Evolutionary conservation across 2,888 invertebrate species (phyloP).

Genomic region (Agonopterix subpropinquella): DNA sequence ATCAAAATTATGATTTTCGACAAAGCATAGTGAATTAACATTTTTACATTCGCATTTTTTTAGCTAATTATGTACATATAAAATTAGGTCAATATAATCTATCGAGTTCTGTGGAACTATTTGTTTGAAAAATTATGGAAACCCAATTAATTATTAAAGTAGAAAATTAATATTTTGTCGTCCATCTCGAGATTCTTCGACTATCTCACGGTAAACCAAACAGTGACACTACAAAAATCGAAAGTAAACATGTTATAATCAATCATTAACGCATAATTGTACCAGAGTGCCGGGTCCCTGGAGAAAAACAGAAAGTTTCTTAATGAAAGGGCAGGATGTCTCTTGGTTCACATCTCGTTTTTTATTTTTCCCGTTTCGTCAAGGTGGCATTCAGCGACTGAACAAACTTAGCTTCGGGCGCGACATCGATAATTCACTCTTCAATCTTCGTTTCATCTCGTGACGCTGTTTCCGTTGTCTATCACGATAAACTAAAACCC

Average conservation of each 20-base stretch:
- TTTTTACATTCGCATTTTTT: too few relatives aligned
- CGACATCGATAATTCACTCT: conserved; percentile 68
- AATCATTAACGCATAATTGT: conserved; percentile 63
- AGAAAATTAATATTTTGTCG: too few relatives aligned
- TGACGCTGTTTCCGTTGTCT: conserved; percentile 43
- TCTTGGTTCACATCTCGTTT: conserved; percentile 40
- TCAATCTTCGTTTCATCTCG: conserved; percentile 47
- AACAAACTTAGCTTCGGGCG: conserved; percentile 62
- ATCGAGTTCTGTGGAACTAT: too few relatives aligned
- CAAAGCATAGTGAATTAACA: too few relatives aligned
- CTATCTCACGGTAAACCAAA: conserved; percentile 35
- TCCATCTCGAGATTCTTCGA: too few relatives aligned
- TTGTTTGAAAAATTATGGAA: too few relatives aligned
- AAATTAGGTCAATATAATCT: too few relatives aligned
- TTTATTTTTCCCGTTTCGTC: conserved; percentile 40
- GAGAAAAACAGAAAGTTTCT: conserved; percentile 45
- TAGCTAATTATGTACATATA: too few relatives aligned
- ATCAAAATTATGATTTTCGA: background rate
- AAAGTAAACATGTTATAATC: conserved; percentile 61
- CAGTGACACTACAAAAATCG: conserved; percentile 53
- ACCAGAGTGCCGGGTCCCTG: conserved; percentile 22
- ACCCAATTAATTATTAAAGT: too few relatives aligned
- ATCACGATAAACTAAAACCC: too few relatives aligned
- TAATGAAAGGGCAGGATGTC: conserved; percentile 59
- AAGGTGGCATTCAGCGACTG: conserved; percentile 49